phyloP scores from a whole-genome alignment of 1,140 invertebrate genomes.

The Microvelia longipes region DNA sequence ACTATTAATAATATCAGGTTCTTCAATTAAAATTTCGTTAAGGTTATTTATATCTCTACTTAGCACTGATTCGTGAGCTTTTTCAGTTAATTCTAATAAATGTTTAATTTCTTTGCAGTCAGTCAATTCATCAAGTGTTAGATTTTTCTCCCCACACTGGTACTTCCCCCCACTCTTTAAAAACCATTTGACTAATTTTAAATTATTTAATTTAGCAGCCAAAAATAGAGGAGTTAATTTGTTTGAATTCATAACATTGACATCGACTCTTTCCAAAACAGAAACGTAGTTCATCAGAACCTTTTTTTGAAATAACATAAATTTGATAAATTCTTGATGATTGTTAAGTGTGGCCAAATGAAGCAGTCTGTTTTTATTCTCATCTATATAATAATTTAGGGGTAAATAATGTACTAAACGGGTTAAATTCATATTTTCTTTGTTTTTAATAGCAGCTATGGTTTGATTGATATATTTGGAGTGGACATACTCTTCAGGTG shows the following conservation, averaged over 20 bases:
- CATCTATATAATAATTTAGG: not conserved
- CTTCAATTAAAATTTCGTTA: not conserved
- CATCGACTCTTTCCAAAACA: not conserved
- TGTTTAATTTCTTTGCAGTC: not conserved
- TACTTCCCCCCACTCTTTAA: not conserved
- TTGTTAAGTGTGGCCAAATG: not conserved
- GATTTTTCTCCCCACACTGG: not conserved
- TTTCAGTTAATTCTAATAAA: not conserved
- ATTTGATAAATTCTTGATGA: not conserved
- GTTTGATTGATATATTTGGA: not conserved
- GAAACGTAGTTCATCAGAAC: not conserved
- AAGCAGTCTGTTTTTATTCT: not conserved
- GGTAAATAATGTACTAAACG: not conserved
- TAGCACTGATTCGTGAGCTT: not conserved
- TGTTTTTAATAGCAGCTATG: too few species aligned
- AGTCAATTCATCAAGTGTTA: not conserved
- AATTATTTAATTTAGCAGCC: not conserved
- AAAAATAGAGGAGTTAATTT: not conserved
- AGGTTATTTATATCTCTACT: not conserved
- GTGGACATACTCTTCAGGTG: not conserved
- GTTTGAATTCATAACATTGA: not conserved
- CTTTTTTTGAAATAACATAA: not conserved
- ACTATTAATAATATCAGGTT: not conserved
- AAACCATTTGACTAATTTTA: not conserved
- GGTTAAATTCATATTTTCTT: not conserved